A percentile compares a stretch with the other conserved stretches of the same genome.
phyloP scores from a whole-genome alignment of 2,888 invertebrate genomes.

The Epistrophella euchroma region DNA sequence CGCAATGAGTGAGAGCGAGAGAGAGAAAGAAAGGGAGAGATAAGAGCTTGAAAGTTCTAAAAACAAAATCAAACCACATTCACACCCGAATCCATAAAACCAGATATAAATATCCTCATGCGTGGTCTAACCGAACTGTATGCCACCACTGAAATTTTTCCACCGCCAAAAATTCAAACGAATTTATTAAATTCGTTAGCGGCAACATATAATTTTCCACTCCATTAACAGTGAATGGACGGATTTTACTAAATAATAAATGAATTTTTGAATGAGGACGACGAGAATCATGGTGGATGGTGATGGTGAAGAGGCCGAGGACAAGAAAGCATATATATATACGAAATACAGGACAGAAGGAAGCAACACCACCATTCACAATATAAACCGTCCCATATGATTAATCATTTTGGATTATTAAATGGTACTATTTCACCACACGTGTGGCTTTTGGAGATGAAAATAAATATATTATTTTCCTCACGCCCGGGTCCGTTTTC shows the following conservation, averaged over 20 bases:
- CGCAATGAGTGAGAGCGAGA: conserved; percentile 17
- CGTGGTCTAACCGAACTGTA: conserved; percentile 53
- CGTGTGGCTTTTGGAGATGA: conserved; percentile 43
- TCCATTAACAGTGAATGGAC: conserved; percentile 70
- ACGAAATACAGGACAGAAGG: background rate
- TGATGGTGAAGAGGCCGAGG: no score
- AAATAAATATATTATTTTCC: conserved; percentile 47
- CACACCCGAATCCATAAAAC: conserved; percentile 66
- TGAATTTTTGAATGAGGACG: conserved; percentile 51
- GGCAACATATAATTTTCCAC: conserved; percentile 71
- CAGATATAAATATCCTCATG: conserved; percentile 60
- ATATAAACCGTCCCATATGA: conserved; percentile 51
- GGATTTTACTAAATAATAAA: conserved; percentile 68
- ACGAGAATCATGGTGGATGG: no score
- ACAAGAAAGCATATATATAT: background rate
- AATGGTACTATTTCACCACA: conserved; percentile 66
- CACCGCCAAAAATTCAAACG: conserved; percentile 52
- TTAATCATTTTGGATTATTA: conserved; percentile 66
- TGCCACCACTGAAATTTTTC: conserved; percentile 55
- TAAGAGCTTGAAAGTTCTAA: background rate
- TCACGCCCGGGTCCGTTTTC: no score
- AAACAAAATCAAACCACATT: conserved; percentile 61
- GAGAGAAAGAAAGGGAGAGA: background rate
- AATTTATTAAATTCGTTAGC: conserved; percentile 67
- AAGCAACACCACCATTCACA: conserved; percentile 3